Evolutionary conservation across 2,797 vertebrate genomes (phyloP), one percentile per base, ranked within the genome.

Genomic region (Nasua narica): DNA sequence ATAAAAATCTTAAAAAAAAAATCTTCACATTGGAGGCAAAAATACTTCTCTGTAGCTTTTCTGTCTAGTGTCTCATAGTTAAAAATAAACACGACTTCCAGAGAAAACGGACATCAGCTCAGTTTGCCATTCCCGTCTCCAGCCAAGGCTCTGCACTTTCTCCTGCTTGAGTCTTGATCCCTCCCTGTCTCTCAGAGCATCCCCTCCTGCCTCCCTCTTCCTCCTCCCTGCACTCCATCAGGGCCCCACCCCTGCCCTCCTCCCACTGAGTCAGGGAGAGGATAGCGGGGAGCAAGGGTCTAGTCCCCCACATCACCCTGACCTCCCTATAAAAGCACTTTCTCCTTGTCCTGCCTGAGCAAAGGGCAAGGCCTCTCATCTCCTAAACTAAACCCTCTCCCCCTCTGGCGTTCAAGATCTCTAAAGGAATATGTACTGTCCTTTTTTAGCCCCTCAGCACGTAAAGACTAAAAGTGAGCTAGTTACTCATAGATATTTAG

Each of bases 1-100:
- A n/a, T n/a, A n/a, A n/a, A n/a, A n/a, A n/a, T n/a, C n/a, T n/a
- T n/a, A n/a, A n/a, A n/a, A n/a, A n/a, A n/a, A n/a, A n/a, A n/a
- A 62, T 87, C 85, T 85, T 67, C 40, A 58, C 7, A 74, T 43
- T 43, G 8, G 43, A 50, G 46, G 35, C n/a, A 60, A 74, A 86
- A 77, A 32, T 5, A 67, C n/a, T 85, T 58, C 27, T 23, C 16
- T 48, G 2, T 14, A 60, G 3, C 16, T 85, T 74, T 95, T 83
- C 50, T 62, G 18, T 37, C 37, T 16, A 29, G 29, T 27, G 69
- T 67, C 62, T 67, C 48, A 40, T 35, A 21, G 15, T 52, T 95
- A 82, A 96, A 95, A 91, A 76, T 76, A 83, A 81, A 96, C 40
- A 29, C 25, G 52, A 91, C 9, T 11, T 69, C 74, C 23, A 69